Percentiles rank a stretch among this genome's conserved stretches.
phyloP scores from a whole-genome alignment of 2,797 vertebrate genomes.

The Danio kyathit region DNA sequence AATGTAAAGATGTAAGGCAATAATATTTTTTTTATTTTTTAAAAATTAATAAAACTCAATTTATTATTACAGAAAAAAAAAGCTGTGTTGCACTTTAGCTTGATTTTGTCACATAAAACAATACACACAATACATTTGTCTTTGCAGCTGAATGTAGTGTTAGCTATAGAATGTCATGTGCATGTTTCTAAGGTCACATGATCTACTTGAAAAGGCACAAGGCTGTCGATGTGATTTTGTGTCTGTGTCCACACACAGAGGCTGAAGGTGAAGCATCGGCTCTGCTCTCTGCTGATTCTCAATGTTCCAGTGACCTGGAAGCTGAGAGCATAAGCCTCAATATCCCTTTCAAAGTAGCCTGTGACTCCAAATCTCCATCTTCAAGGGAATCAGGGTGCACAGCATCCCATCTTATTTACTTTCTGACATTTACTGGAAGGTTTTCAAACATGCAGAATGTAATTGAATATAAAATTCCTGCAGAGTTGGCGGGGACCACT shows the following conservation, averaged over 20 bases:
- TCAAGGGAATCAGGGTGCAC: conserved; percentile 50
- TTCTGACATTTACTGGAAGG: conserved; percentile 65
- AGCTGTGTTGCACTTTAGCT: too few species aligned
- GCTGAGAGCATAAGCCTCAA: conserved; percentile 49
- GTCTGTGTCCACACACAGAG: not conserved
- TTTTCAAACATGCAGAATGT: conserved; percentile 56
- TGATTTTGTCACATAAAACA: too few species aligned
- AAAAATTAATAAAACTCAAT: too few species aligned
- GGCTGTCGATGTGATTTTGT: not conserved
- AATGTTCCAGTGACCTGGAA: conserved; percentile 56
- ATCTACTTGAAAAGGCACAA: not conserved
- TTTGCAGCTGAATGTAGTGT: too few species aligned
- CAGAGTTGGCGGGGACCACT: conserved; percentile 45
- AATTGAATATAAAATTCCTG: conserved; percentile 64
- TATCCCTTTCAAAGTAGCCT: conserved; percentile 61
- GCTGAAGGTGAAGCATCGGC: not conserved
- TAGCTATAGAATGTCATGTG: not conserved
- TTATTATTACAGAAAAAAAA: too few species aligned
- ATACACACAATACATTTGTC: too few species aligned
- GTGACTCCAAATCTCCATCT: conserved; percentile 56
- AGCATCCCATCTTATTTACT: conserved; percentile 62
- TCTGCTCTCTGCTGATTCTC: conserved; percentile 38
- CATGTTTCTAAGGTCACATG: not conserved
- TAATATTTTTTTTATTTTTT: too few species aligned
- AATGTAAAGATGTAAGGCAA: too few species aligned